Base-by-base conservation (phyloP, 2,113 vertebrate genomes). In the Erythrocercus mccallii region DNA sequence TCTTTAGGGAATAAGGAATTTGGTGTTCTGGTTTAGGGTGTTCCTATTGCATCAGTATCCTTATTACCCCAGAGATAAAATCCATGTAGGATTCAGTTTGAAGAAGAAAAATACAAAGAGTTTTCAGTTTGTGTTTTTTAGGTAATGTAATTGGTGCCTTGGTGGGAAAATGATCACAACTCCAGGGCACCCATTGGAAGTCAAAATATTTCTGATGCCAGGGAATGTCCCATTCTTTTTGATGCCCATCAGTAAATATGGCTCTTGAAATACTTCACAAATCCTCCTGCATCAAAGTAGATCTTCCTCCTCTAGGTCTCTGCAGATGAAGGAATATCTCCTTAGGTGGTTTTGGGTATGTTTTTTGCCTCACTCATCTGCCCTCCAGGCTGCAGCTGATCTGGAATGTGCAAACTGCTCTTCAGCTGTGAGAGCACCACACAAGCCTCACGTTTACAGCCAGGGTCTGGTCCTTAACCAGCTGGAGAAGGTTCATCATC, bases 181-280 rank as follows among this genome's bases (percentile, higher is more conserved):
- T 62, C 14, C 48, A 25, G 47, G 30, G 16, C 15, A 31, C 14
- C 5, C 27, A 8, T 3, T 76, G 25, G 33, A 71, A 71, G 7
- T 50, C 22, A 28, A 48, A 71, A 40, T 30, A 33, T 71, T 85
- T 74, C 31, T 37, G 51, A 9, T 38, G 14, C 28, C 58, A 37
- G 13, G 25, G 38, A 58, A 30, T 20, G 15, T 58, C 28, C 22
- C 9, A 3, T 40, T 56, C 6, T n/a, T 65, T 42, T 51, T 1
- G 3, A 37, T 50, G 9, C 11, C 7, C 1, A 0, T 37, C 13
- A 35, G 25, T 58, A 68, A 79, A 79, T 0, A 2, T 27, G 16
- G 6, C 58, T 51, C 8, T 44, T 44, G 58, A 50, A 72, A 27
- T 44, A 28, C 14, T 57, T 72, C 37, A 11, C 18, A 50, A 38